Evolutionary conservation across 2,797 vertebrate genomes (phyloP).

Genomic region (Pseudotriccus pelzelni): DNA sequence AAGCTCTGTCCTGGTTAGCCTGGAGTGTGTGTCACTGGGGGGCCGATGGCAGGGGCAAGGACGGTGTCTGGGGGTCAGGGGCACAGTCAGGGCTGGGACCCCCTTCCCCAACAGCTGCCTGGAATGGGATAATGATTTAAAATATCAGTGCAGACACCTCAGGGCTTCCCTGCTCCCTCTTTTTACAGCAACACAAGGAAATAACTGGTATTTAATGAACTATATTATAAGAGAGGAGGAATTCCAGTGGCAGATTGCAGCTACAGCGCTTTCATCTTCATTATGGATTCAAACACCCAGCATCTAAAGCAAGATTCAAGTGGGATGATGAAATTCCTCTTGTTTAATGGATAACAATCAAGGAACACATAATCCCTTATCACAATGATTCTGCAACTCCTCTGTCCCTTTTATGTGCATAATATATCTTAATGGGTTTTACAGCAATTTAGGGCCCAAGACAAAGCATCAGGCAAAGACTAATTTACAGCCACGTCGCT

Average conservation of each 20-base stretch:
- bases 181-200: neutral
- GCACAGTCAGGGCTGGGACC: neutral
- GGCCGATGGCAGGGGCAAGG: neutral
- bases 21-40: neutral
- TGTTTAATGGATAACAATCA: slow-evolving; percentile 65
- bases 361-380: slow-evolving; percentile 56
- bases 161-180: neutral
- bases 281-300: neutral
- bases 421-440: slow-evolving; percentile 72
- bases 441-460: slow-evolving; percentile 67
- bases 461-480: slow-evolving; percentile 66
- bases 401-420: slow-evolving; percentile 61
- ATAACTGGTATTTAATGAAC: neutral
- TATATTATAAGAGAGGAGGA: neutral
- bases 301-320: slow-evolving; percentile 43
- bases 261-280: slow-evolving; percentile 29
- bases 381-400: slow-evolving; percentile 16
- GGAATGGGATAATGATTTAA: neutral
- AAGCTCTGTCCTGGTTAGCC: neutral
- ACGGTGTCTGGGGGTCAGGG: neutral
- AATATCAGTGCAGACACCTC: neutral
- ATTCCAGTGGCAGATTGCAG: neutral
- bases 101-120: neutral
- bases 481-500: slow-evolving; percentile 55
- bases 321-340: slow-evolving; percentile 63